Base-by-base conservation (phyloP, 2,888 invertebrate genomes). In the Limnephilus lunatus region DNA sequence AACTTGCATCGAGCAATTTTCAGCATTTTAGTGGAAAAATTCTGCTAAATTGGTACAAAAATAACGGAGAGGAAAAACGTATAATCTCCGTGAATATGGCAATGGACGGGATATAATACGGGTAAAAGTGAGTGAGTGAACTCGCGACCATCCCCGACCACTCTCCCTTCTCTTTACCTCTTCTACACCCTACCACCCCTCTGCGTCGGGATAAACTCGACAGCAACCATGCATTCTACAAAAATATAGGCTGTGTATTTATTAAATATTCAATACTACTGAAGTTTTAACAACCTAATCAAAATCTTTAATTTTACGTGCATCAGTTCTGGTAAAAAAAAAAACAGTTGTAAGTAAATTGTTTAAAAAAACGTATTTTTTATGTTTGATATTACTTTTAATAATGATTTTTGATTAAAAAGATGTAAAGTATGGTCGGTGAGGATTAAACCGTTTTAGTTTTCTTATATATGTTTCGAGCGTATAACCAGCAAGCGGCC, bases 11-110 rank as follows among this genome's bases (percentile, higher is more conserved):
- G 83, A n/a, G 35, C 25, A 11, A 25, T 83, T 83, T 68, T 68
- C 53, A 68, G 19, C 82, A 82, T 32, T 35, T 85, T 39, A 32
- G 32, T 32, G 19, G 25, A n/a, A 87, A 87, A 87, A 87, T 53
- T 87, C 87, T 11, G 32, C 87, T 53, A 87, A 87, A 87, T 87
- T 87, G 87, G 85, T 85, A 35, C 25, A 39, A 85, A 39, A 85
- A 85, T 85, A 85, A 85, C 85, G 19, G 87, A 87, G 53, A 87
- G 87, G 53, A 9, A 53, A 31, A 31, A 31, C 30, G 53, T 87
- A 48, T 87, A 68, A 87, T 87, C 68, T 87, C 68, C 53, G 87
- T 30, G 87, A 87, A 87, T 87, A 87, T 87, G 87, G 87, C 87
- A 68, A 87, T 87, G 87, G 87, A 32, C 68, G 87, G 68, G 87